Conservation (phyloP, 2,113 vertebrate genomes). For the Orycteropus afer region DNA sequence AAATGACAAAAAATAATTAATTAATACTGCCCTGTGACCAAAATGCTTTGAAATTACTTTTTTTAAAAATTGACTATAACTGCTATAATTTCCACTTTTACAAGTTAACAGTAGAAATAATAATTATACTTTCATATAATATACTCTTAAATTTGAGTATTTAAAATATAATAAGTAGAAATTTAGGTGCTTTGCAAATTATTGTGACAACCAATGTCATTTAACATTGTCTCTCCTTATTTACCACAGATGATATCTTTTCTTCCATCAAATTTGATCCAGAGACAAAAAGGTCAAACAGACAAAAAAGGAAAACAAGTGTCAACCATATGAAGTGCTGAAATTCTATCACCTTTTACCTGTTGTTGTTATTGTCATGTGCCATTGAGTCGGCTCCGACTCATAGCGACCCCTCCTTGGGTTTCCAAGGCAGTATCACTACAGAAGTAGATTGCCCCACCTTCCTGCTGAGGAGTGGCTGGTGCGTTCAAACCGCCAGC, state of each 20-base stretch:
- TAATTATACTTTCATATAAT: not conserved
- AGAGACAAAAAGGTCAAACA: not conserved
- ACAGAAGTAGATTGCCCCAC: too few species aligned
- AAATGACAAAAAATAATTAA: not conserved
- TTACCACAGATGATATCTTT: not conserved
- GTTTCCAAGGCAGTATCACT: too few species aligned
- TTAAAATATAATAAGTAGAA: not conserved
- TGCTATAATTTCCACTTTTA: not conserved
- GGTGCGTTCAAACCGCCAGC: too few species aligned
- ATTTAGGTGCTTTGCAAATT: not conserved
- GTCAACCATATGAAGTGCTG: not conserved
- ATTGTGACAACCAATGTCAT: not conserved
- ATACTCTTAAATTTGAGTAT: not conserved
- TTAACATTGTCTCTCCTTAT: not conserved
- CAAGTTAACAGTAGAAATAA: slow-evolving; percentile 36
- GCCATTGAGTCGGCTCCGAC: too few species aligned
- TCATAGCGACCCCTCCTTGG: too few species aligned
- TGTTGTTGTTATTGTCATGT: too few species aligned
- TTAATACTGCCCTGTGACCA: not conserved
- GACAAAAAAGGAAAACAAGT: not conserved
- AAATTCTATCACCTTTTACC: slow-evolving; percentile 29
- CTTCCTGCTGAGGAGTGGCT: too few species aligned
- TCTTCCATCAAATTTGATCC: not conserved
- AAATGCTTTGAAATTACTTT: not conserved
- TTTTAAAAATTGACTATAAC: not conserved